Base-by-base conservation (phyloP, 2,888 invertebrate species). In the Spodoptera picta region DNA sequence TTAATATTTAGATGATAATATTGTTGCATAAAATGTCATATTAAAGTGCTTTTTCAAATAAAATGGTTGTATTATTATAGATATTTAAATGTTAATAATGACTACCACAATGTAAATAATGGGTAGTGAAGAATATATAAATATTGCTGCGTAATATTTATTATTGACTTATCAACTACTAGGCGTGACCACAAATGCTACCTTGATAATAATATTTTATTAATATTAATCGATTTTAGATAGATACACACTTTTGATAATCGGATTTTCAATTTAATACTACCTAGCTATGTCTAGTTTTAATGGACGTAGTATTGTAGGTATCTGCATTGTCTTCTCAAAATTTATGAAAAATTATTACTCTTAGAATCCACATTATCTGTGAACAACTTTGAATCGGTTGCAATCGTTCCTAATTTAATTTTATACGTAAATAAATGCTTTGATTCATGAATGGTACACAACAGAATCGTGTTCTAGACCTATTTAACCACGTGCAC, bases 401-500 rank as follows among this genome's bases (percentile, higher is more conserved):
- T 65, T 7, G 1, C 43, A 69, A 58, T 23, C 45, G 41, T 69
- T 58, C 19, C 46, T 57, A 43, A 64, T 48, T 58, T 52, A 54
- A 41, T 57, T 41, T 43, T 19, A 54, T 46, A 50, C 36, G 66
- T 60, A 56, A 58, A 67, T 70, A 63, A 69, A 44, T 41, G 14
- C 7, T 44, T 57, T 52, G 48, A 67, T 70, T 5, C 70, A 53
- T 64, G 60, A 53, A 64, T 65, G 51, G 62, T 68, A 69, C 60
- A 65, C 55, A 60, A 60, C 44, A 50, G 48, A 64, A 53, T 69
- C 65, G 42, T 71, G 67, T 53, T 73, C 56, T 59, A 59, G 67
- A 60, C 65, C 64, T 73, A 81, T 80, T 80, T 73, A 19, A 71
- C 68, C 69, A 69, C 73, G 55, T 73, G 60, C 77, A 79, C 79